Evolutionary conservation across 2,888 invertebrate species (phyloP), one percentile per base, ranked within the genome.

Genomic region (Macaria notata): DNA sequence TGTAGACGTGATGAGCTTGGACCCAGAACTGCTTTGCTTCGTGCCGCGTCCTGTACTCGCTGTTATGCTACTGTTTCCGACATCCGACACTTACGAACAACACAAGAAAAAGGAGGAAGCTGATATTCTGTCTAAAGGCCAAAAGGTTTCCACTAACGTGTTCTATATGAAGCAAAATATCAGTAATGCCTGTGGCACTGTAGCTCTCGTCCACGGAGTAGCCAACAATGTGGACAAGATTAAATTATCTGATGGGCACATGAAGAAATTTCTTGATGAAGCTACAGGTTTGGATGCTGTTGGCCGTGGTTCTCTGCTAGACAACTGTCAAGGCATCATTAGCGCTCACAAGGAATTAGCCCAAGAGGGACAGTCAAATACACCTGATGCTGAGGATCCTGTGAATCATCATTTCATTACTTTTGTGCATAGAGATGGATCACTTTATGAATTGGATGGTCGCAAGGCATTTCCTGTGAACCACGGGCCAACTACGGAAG

Each of bases 161-260:
- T 98, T 96, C 82, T 98, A 96, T 80, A 94, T 98, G 93, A 96
- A 97, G 73, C 98, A 99, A 83, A 94, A 95, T 54, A 95, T 98
- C 51, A 95, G 96, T 59, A 99, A 99, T 88, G 98, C 99, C 36
- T 99, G 99, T 88, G 99, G 99, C 39, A 98, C 99, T 3, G 95
- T 99, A 64, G 99, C 99, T 9, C 92, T 99, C 42, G 95, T 99
- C 57, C 99, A 99, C 80, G 94, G 97, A 65, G 93, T 99, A 65
- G 98, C 97, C 31, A 99, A 99, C 83, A 98, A 97, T 79, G 85
- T 92, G 45, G 95, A 96, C 69, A 95, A 95, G 54, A 94, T 97
- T 60, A 75, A 93, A 39, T 80, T 97, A 6, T 50, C 67, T 51
- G 95, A 95, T 71, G 97, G 96, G 1, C 92, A 93, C 42, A 87